Conservation (phyloP, 2,888 invertebrate genomes). For the Agapostemon virescens region DNA sequence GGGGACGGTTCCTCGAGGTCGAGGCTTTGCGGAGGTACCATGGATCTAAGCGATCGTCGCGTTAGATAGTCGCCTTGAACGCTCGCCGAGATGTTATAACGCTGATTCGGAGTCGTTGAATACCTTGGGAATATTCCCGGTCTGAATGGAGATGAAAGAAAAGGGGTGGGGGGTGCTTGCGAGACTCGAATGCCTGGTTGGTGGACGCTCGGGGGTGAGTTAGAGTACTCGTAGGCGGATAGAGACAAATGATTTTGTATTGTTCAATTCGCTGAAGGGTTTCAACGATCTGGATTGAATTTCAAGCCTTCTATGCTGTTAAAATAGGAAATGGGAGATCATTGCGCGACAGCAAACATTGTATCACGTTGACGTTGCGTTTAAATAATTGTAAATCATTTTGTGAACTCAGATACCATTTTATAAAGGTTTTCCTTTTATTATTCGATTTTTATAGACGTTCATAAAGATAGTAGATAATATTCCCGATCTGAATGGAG, state of each 20-base stretch:
- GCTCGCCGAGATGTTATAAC: background rate
- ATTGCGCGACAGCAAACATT: too few species aligned
- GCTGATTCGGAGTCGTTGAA: background rate
- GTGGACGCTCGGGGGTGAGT: background rate
- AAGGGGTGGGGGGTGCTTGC: background rate
- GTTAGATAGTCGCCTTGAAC: background rate
- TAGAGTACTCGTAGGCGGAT: background rate
- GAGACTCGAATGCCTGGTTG: background rate
- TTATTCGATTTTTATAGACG: too few species aligned
- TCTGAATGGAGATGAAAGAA: background rate
- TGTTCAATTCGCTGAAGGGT: background rate
- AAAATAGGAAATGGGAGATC: too few species aligned
- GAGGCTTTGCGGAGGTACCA: constrained; percentile 3
- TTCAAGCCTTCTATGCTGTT: too few species aligned
- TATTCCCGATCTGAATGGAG: background rate
- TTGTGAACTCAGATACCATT: too few species aligned
- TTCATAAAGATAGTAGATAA: too few species aligned
- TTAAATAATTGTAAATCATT: too few species aligned
- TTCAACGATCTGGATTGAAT: too few species aligned
- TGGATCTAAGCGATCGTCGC: constrained; percentile 7
- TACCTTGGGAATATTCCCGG: background rate
- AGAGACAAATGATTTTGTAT: background rate
- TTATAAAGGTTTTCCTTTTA: too few species aligned
- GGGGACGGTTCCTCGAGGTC: constrained; percentile 34
- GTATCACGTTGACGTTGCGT: too few species aligned